phyloP scores from a whole-genome alignment of 2,797 vertebrate genomes.

The Pitangus sulphuratus region DNA sequence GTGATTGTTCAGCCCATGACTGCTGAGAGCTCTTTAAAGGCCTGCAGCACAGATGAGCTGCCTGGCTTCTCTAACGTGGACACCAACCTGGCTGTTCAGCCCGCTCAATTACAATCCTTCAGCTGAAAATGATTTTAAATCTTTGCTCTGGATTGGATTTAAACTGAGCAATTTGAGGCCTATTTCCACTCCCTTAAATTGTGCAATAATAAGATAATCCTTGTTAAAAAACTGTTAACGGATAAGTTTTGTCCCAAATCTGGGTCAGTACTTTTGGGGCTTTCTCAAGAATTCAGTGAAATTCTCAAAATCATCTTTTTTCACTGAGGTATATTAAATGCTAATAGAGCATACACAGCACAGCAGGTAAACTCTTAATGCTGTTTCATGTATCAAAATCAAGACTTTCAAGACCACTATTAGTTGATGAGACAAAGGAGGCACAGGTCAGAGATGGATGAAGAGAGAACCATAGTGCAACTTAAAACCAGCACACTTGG shows the following conservation, averaged over 20 bases:
- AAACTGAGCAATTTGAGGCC: not conserved
- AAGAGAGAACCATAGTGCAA: not conserved
- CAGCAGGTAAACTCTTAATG: not conserved
- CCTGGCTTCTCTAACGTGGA: not conserved
- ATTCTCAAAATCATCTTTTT: not conserved
- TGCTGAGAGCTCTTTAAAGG: not conserved
- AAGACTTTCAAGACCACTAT: not conserved
- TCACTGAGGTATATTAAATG: not conserved
- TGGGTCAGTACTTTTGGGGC: not conserved
- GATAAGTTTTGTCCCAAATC: not conserved
- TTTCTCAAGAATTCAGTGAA: slow-evolving; percentile 4
- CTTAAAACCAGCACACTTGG: not conserved
- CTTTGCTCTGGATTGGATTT: not conserved
- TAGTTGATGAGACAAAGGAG: slow-evolving; percentile 20
- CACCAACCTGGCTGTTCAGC: not conserved
- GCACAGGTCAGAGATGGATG: not conserved
- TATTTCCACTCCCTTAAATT: not conserved
- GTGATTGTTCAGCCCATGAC: not conserved
- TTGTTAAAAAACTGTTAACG: slow-evolving; percentile 2
- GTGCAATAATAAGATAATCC: not conserved
- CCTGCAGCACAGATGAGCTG: not conserved
- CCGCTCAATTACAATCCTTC: not conserved
- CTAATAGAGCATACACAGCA: not conserved
- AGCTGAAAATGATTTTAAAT: not conserved
- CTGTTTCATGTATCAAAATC: slow-evolving; percentile 12